Conservation (phyloP, 2,113 vertebrate genomes). For the Catharus fuscescens region DNA sequence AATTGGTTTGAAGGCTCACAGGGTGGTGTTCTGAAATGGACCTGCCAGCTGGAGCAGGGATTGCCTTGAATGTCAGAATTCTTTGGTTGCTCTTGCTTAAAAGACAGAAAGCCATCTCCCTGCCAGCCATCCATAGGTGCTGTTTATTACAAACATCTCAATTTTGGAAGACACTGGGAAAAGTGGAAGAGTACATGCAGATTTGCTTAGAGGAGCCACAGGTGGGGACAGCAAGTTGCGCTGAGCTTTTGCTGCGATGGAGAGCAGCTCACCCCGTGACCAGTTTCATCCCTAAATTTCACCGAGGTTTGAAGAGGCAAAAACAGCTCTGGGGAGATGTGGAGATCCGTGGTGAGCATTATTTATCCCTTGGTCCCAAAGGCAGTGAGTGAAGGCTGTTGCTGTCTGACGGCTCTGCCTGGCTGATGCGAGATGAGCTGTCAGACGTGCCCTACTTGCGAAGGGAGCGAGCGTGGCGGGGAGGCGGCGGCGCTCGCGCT, state of each 20-base stretch:
- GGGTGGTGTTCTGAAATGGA: neutral
- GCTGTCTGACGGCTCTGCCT: neutral
- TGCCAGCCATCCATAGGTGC: accelerated
- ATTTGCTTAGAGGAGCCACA: neutral
- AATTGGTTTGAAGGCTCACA: neutral
- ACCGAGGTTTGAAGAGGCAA: neutral
- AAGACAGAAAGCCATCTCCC: neutral
- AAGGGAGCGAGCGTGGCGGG: neutral
- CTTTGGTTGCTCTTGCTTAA: neutral
- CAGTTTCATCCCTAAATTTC: neutral
- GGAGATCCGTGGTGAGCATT: neutral
- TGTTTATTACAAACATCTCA: neutral
- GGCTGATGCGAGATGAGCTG: constrained; percentile 2
- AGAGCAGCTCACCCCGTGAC: neutral
- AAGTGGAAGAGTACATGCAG: neutral
- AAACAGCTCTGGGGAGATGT: neutral
- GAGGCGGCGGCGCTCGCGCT: accelerated
- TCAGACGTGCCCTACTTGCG: constrained; percentile 40
- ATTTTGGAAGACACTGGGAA: accelerated
- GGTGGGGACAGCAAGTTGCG: neutral
- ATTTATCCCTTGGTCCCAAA: neutral
- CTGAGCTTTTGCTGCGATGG: accelerated
- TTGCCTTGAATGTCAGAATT: neutral
- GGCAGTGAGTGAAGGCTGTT: neutral
- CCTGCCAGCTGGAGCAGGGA: neutral